Base-by-base conservation (phyloP, 2,888 invertebrate species). In the Epinotia nisella region DNA sequence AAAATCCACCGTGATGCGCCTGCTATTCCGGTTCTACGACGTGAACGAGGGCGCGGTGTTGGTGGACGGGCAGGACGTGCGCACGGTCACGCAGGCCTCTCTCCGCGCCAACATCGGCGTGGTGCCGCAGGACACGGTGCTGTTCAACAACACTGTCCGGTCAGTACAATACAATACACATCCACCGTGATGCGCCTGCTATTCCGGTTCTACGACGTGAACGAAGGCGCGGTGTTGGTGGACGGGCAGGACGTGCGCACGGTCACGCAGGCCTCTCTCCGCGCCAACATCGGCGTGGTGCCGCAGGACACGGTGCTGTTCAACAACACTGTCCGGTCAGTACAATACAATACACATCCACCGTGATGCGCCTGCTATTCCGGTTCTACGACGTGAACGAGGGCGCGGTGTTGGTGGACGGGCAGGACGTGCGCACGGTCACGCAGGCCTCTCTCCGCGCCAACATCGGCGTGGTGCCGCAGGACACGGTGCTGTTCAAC, bases 21-120 rank as follows among this genome's bases (percentile, higher is more conserved):
- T 99, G 9, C 90, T 99, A 53, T 99, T 99, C 94, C 96, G 99
- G 39, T 99, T 99, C 92, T 99, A 98, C 90, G 99, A 99, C 87
- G 97, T 99, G 1, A 96, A 97, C 82, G 95, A 96, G 61, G 99
- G 99, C 0, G 95, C 96, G 0, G 97, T 99, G 75, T 85, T 96
- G 0, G 96, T 99, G 73, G 99, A 98, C 89, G 98, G 96, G 0
- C 97, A 98, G 85, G 97, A 99, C 88, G 96, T 99, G 19, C 96
- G 96, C 81, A 95, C 97, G 0, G 96, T 99, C 5, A 96, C 96
- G 74, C 97, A 99, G 84, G 95, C 96, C 71, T 98, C 98, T 70
- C 92, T 99, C 55, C 94, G 99, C 15, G 94, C 95, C 79, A 95
- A 95, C 62, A 98, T 99, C 79, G 98, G 98, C 13, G 98, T 99